Conservation (phyloP, 2,888 invertebrate genomes). For the Dicranocentrus wangi region DNA sequence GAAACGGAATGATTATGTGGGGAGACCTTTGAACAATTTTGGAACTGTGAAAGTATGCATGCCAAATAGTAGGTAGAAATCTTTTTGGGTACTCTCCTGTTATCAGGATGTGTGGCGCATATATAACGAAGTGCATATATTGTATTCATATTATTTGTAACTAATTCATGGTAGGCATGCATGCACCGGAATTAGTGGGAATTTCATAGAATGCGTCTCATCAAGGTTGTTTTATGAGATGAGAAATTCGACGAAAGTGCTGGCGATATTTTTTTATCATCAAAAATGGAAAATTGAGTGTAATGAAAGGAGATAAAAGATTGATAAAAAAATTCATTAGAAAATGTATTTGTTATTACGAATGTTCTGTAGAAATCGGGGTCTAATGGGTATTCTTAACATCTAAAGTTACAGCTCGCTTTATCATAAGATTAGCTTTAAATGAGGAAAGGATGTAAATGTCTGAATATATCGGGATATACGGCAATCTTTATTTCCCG, state of each 20-base stretch:
- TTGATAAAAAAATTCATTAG: conserved; percentile 39
- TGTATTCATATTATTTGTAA: neutral
- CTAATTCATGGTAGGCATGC: neutral
- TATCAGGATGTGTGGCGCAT: too few relatives aligned
- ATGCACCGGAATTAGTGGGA: conserved; percentile 41
- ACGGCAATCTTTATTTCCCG: neutral
- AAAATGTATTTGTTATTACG: neutral
- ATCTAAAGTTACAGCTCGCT: too few relatives aligned
- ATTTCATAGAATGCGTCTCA: conserved; percentile 42
- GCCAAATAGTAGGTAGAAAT: conserved; percentile 8
- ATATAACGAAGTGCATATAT: neutral
- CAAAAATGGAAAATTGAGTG: neutral
- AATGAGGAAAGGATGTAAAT: too few relatives aligned
- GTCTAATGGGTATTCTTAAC: too few relatives aligned
- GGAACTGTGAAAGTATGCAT: conserved; percentile 18
- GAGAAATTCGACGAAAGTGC: conserved; percentile 31
- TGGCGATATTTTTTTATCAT: conserved; percentile 24
- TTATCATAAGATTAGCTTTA: too few relatives aligned
- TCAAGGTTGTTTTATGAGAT: conserved; percentile 23
- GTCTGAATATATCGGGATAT: too few relatives aligned
- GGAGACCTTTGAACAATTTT: conserved; percentile 32
- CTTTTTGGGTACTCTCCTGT: neutral
- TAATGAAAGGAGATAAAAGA: conserved; percentile 14
- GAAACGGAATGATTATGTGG: conserved; percentile 26
- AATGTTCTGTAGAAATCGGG: too few relatives aligned